phyloP scores from a whole-genome alignment of 2,888 invertebrate genomes.

The Agonopterix subpropinquella region DNA sequence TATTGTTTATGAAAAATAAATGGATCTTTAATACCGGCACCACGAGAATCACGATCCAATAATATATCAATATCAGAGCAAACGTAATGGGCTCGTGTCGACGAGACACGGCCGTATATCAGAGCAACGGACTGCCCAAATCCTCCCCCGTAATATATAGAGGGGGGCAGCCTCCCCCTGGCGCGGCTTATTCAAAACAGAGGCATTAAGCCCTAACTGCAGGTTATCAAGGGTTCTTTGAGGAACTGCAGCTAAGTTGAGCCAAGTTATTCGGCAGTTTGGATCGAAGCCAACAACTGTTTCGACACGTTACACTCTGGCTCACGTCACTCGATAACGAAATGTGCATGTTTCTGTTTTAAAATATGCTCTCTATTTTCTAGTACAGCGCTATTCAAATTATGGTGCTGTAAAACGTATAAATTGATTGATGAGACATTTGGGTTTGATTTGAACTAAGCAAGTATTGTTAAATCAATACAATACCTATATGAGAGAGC shows the following conservation, averaged over 20 bases:
- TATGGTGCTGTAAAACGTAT: too few species aligned
- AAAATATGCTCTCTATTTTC: neutral
- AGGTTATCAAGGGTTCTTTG: conserved; percentile 50
- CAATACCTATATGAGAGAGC: too few species aligned
- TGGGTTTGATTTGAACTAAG: too few species aligned
- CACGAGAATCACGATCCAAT: conserved; percentile 12
- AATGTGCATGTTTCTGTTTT: conserved; percentile 1
- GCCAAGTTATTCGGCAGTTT: conserved; percentile 25
- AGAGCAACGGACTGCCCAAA: conserved; percentile 34
- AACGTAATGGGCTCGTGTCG: conserved; percentile 30
- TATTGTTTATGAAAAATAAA: conserved; percentile 4
- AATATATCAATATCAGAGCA: conserved; percentile 33
- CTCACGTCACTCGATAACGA: conserved; percentile 12
- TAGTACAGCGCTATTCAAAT: too few species aligned
- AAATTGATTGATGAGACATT: too few species aligned
- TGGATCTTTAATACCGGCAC: conserved; percentile 14
- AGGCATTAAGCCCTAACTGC: conserved; percentile 41
- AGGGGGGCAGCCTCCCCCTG: conserved; percentile 22
- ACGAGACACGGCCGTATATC: conserved; percentile 32
- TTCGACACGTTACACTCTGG: conserved; percentile 26
- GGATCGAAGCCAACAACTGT: conserved; percentile 44
- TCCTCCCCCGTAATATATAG: conserved; percentile 23
- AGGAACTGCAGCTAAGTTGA: conserved; percentile 30
- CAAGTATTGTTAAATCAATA: too few species aligned
- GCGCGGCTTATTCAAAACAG: conserved; percentile 48